Evolutionary conservation across 2,113 vertebrate species (phyloP).

Genomic region (Daboia siamensis): DNA sequence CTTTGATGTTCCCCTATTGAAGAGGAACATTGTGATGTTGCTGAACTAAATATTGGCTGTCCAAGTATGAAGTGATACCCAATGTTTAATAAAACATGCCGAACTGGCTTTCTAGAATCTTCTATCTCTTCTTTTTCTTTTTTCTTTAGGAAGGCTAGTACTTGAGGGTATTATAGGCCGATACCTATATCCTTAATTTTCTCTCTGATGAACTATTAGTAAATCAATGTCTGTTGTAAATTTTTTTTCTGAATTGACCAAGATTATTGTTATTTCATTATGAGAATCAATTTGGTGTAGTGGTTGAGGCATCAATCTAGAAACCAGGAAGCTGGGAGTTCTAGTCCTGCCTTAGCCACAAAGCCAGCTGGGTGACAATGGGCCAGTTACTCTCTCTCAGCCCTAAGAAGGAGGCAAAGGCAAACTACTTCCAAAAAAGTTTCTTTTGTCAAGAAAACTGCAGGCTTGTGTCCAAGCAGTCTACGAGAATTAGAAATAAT

Average conservation of each 20-base stretch:
- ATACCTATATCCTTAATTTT: conserved; percentile 39
- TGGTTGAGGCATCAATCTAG: background rate
- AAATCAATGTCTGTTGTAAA: conserved; percentile 62
- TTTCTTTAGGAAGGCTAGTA: conserved; percentile 40
- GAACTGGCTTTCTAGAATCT: background rate
- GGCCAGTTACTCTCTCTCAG: background rate
- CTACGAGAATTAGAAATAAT: background rate
- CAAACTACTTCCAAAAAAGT: background rate
- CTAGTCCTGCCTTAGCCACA: background rate
- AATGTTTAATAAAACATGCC: background rate
- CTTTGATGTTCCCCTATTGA: background rate
- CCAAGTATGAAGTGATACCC: conserved; percentile 29
- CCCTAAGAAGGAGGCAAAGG: background rate
- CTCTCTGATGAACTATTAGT: conserved; percentile 69
- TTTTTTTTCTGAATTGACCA: conserved; percentile 57
- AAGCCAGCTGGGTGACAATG: background rate
- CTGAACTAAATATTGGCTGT: conserved; percentile 6
- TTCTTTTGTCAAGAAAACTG: background rate
- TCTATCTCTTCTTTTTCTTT: conserved; percentile 21
- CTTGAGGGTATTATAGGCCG: background rate
- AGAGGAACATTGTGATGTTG: conserved; percentile 31
- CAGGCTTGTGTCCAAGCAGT: background rate
- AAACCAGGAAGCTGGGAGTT: background rate
- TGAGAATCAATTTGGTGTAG: background rate
- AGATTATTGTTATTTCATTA: conserved; percentile 41